A percentile compares a stretch with the other conserved stretches of the same genome.
Evolutionary conservation across 2,888 invertebrate species (phyloP).

Genomic region (Helicoverpa assulta): DNA sequence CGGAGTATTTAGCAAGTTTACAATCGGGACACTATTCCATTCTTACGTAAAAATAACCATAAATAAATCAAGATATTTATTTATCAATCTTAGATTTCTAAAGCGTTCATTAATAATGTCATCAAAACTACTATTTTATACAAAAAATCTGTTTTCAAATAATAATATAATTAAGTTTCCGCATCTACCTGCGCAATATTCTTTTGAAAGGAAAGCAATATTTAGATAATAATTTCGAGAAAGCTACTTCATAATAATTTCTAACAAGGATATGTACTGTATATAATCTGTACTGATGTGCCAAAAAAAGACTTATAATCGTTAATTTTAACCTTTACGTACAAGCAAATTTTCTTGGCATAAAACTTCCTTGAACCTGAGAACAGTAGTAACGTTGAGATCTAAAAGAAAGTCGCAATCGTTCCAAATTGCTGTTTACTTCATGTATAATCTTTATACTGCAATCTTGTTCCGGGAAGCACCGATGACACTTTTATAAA

Average conservation of each 20-base stretch:
- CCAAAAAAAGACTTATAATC: constrained; percentile 32
- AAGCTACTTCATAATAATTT: background rate
- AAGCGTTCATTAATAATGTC: too few species aligned
- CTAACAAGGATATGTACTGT: constrained; percentile 2
- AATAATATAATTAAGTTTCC: too few species aligned
- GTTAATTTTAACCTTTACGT: background rate
- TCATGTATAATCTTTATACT: background rate
- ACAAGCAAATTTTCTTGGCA: constrained; percentile 2
- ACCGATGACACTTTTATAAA: constrained; percentile 3
- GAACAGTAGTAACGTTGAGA: background rate
- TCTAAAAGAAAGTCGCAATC: background rate
- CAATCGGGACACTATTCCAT: too few species aligned
- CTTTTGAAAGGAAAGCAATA: constrained; percentile 1
- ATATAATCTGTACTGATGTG: constrained; percentile 15
- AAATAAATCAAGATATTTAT: too few species aligned
- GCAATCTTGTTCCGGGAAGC: background rate
- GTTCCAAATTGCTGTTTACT: background rate
- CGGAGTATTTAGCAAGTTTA: too few species aligned
- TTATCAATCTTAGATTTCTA: background rate
- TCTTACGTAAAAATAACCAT: too few species aligned
- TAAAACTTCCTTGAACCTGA: background rate
- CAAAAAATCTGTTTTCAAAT: too few species aligned
- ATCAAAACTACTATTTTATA: too few species aligned
- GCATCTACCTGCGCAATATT: background rate
- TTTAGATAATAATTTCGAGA: background rate